Conservation (phyloP, 2,113 vertebrate species). For the Agapornis roseicollis region DNA sequence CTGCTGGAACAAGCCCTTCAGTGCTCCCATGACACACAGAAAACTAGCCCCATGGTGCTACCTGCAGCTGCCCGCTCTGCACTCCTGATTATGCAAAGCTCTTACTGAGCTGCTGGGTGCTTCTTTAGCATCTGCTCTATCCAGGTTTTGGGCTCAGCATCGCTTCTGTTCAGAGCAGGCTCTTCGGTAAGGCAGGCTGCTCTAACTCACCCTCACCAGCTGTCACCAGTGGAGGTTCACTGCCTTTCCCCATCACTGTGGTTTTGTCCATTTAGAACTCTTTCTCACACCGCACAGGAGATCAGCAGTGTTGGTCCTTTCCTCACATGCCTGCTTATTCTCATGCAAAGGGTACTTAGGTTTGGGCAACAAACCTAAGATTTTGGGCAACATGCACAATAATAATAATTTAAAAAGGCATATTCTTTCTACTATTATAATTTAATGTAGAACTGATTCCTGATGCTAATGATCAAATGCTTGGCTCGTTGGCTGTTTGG, state of each 20-base stretch:
- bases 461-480: rapidly evolving
- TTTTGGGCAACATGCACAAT: not conserved
- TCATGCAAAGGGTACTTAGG: rapidly evolving
- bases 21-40: not conserved
- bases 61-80: not conserved
- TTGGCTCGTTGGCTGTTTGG: not conserved
- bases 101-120: not conserved
- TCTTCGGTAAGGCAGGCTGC: not conserved
- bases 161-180: not conserved
- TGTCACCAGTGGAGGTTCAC: not conserved
- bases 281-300: not conserved
- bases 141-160: not conserved
- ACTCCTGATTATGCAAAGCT: not conserved
- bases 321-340: not conserved
- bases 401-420: not conserved
- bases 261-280: not conserved
- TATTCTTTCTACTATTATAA: not conserved
- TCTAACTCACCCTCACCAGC: not conserved
- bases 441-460: not conserved
- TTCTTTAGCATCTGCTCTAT: not conserved
- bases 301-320: not conserved
- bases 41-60: not conserved
- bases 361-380: not conserved
- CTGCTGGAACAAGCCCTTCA: not conserved
- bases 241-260: rapidly evolving